Conservation (phyloP, 2,113 vertebrate species). For the Numida meleagris region DNA sequence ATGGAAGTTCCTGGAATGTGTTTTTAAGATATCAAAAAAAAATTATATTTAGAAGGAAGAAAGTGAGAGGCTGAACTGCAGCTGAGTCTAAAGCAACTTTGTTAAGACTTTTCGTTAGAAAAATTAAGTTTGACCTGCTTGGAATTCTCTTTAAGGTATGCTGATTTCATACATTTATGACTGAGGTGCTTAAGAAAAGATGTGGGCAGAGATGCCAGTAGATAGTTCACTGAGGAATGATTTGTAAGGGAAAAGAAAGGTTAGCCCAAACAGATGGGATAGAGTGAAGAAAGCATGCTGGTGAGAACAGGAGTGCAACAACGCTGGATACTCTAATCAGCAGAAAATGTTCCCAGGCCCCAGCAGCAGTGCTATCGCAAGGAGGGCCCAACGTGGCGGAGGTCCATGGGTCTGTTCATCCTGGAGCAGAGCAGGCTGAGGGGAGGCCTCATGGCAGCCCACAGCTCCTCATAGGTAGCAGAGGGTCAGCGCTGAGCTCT, state of each 20-base stretch:
- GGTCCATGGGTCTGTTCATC: not conserved
- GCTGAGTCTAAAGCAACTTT: not conserved
- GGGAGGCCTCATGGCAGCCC: not conserved
- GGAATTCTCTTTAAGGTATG: not conserved
- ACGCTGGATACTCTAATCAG: not conserved
- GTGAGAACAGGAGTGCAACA: not conserved
- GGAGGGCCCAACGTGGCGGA: not conserved
- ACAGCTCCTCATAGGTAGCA: not conserved
- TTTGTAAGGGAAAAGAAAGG: constrained; percentile 31
- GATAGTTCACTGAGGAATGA: not conserved
- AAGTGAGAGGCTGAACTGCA: not conserved
- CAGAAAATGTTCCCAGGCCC: not conserved
- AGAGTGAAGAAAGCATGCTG: constrained; percentile 19
- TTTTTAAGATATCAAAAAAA: not conserved
- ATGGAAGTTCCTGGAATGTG: constrained; percentile 33
- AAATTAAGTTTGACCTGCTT: constrained; percentile 6
- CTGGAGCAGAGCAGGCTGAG: not conserved
- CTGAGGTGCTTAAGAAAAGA: not conserved
- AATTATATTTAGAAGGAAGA: not conserved
- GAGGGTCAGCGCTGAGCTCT: not conserved
- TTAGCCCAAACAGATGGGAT: constrained; percentile 5
- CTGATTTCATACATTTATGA: constrained; percentile 16
- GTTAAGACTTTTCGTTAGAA: not conserved
- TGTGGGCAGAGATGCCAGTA: not conserved
- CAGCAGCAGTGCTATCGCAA: not conserved